phyloP scores from a whole-genome alignment of 2,888 invertebrate species.

The Cephus runcator region DNA sequence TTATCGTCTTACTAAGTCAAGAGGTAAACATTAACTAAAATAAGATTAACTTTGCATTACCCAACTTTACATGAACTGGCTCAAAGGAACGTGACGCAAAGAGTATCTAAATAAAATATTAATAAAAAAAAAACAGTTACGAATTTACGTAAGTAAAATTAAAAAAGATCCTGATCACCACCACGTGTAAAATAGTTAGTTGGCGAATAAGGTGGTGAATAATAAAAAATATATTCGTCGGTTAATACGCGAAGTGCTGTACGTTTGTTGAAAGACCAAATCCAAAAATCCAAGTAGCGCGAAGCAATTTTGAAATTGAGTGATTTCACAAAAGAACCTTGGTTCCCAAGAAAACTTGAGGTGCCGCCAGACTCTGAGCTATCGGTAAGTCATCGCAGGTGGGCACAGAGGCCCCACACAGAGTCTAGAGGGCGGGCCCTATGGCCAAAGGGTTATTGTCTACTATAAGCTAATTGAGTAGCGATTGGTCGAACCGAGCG shows the following conservation, averaged over 20 bases:
- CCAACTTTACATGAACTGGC: not conserved
- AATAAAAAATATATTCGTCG: not conserved
- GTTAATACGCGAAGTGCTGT: not conserved
- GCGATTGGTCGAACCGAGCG: conserved; percentile 28
- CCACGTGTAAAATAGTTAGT: not conserved
- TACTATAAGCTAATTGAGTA: not conserved
- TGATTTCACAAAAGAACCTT: not conserved
- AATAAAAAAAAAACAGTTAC: not conserved
- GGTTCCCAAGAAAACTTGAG: conserved; percentile 7
- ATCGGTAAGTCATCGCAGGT: conserved; percentile 26
- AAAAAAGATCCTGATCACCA: not conserved
- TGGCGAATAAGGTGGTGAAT: not conserved
- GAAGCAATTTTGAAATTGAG: not conserved
- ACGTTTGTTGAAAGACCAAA: not conserved
- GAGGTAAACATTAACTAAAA: not conserved
- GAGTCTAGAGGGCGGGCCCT: not conserved
- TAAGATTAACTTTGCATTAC: not conserved
- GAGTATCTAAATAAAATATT: not conserved
- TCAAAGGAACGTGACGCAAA: not conserved
- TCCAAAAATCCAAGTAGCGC: not conserved
- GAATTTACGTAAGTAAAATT: not conserved
- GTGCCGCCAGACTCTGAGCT: conserved; percentile 14
- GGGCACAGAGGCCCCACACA: conserved; percentile 4
- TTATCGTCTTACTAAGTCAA: not conserved
- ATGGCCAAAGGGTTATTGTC: conserved; percentile 25